Percentiles rank a stretch among this genome's conserved stretches.
These are phyloP conservation scores for Nylanderia fulva DNA, from an alignment of 1,140 invertebrate genomes.

Conservation along the genomic window DNA sequence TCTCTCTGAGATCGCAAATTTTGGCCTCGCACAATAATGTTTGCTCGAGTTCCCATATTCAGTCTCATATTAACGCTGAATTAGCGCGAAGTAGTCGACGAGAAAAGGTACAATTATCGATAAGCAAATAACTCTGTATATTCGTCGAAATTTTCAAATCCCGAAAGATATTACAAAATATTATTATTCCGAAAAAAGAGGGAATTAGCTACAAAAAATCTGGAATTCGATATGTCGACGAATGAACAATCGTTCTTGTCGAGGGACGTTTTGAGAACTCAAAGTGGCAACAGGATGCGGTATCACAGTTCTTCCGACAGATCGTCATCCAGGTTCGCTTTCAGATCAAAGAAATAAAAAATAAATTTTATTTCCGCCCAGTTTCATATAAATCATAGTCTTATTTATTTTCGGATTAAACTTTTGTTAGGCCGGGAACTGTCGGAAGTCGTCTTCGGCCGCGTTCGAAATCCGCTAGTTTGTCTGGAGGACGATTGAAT, in stretches of 20 bases:
- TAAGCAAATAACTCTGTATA: background rate
- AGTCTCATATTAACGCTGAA: constrained; percentile 82
- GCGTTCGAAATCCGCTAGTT: constrained; percentile 77
- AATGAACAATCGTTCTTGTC: constrained; percentile 19
- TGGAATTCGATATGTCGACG: constrained; percentile 49
- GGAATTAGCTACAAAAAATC: constrained; percentile 55
- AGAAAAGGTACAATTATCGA: constrained; percentile 64
- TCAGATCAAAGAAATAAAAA: constrained; percentile 21
- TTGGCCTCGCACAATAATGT: constrained; percentile 78
- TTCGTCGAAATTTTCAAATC: background rate
- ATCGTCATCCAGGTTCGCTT: constrained; percentile 58
- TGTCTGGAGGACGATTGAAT: constrained; percentile 49
- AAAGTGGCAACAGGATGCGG: constrained; percentile 55
- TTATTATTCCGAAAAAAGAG: constrained; percentile 39
- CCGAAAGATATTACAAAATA: background rate
- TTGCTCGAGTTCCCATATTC: constrained; percentile 78
- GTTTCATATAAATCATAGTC: background rate
- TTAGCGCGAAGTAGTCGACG: constrained; percentile 68
- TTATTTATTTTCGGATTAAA: constrained; percentile 9
- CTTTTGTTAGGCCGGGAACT: constrained; percentile 33
- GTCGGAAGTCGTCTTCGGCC: constrained; percentile 53
- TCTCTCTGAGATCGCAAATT: constrained; percentile 74
- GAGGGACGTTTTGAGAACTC: constrained; percentile 37
- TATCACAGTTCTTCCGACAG: constrained; percentile 62
- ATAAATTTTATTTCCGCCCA: background rate